A percentile compares a stretch with the other conserved stretches of the same genome.
Evolutionary conservation across 1,140 invertebrate genomes (phyloP).

Genomic region (Caenorhabditis latens): DNA sequence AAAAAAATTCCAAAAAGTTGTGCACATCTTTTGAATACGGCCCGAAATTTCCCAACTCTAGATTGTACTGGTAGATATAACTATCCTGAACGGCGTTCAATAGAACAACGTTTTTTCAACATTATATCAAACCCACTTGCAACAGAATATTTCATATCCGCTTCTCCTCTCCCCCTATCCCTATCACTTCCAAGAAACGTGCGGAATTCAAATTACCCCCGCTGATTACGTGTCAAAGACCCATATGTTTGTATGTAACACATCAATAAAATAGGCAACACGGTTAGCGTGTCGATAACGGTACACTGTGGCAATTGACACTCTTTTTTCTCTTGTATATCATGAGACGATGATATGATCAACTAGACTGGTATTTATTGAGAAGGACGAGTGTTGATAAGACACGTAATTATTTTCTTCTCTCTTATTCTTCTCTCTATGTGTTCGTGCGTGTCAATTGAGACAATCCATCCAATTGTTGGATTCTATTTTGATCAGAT

Average conservation of each 20-base stretch:
- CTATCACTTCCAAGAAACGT: too few relatives aligned
- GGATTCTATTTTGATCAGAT: constrained; percentile 34
- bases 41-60: too few relatives aligned
- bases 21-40: too few relatives aligned
- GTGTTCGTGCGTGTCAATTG: constrained; percentile 4
- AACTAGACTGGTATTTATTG: constrained; percentile 4
- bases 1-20: too few relatives aligned
- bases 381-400: neutral
- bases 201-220: neutral
- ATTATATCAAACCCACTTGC: too few relatives aligned
- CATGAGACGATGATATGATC: neutral
- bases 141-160: too few relatives aligned
- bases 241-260: neutral
- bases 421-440: neutral
- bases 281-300: constrained; percentile 13
- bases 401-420: neutral
- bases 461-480: neutral
- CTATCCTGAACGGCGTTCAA: too few relatives aligned
- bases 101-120: too few relatives aligned
- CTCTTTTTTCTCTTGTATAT: constrained; percentile 3
- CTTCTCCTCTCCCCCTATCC: too few relatives aligned
- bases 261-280: neutral
- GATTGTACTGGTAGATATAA: too few relatives aligned
- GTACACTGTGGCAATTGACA: constrained; percentile 37
- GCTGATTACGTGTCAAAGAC: neutral